phyloP scores from a whole-genome alignment of 1,140 invertebrate genomes.

The Limonius californicus region DNA sequence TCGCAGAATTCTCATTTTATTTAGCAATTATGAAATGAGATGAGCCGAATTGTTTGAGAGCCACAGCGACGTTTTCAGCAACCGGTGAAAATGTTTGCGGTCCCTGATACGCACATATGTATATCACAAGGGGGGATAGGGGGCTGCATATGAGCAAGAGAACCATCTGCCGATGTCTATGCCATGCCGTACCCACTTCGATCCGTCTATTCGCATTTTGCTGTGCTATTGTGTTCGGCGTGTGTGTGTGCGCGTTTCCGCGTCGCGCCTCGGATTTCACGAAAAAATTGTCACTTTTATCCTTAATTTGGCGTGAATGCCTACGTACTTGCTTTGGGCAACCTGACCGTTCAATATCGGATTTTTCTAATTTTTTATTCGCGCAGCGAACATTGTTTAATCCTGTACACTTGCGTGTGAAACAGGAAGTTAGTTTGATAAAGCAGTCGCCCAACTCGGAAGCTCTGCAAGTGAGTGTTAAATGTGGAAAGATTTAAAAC shows the following conservation, averaged over 20 bases:
- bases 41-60: too few species aligned
- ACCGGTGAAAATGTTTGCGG: background rate
- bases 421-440: constrained; percentile 5
- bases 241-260: background rate
- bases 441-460: background rate
- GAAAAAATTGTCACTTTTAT: background rate
- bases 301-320: background rate
- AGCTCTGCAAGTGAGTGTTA: background rate
- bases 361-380: too few species aligned
- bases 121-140: background rate
- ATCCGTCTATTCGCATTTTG: constrained; percentile 10
- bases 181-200: background rate
- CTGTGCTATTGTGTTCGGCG: background rate
- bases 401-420: too few species aligned
- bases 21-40: too few species aligned
- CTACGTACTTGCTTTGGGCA: too few species aligned
- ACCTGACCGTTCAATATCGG: too few species aligned
- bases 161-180: constrained; percentile 10
- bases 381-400: too few species aligned
- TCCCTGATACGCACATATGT: constrained; percentile 10
- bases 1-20: too few species aligned
- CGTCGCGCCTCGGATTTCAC: background rate
- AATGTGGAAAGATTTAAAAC: constrained; percentile 7
- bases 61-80: too few species aligned
- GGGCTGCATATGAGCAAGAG: constrained; percentile 5